A percentile compares a stretch with the other conserved stretches of the same genome.
Conservation (phyloP, 2,888 invertebrate genomes). For the Entomobrya multifasciata region DNA sequence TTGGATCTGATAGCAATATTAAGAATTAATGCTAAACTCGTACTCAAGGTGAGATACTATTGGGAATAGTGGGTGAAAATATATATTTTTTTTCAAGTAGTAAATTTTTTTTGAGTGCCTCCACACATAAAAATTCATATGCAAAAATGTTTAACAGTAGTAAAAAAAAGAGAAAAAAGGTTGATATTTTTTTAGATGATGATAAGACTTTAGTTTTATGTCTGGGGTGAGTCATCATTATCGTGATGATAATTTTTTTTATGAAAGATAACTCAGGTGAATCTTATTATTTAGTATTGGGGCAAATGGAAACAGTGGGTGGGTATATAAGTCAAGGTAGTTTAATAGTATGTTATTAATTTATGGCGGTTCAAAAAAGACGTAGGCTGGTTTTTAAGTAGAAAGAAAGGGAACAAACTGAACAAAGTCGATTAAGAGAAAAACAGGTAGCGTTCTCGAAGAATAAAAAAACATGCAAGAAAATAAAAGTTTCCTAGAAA, state of each 20-base stretch:
- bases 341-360: slow-evolving; percentile 31
- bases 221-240: slow-evolving; percentile 37
- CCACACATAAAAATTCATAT: neutral
- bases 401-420: no score
- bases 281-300: slow-evolving; percentile 9
- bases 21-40: slow-evolving; percentile 4
- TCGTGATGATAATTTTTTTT: no score
- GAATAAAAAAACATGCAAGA: no score
- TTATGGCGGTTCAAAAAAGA: neutral
- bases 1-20: slow-evolving; percentile 5
- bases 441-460: no score
- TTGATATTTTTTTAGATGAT: slow-evolving; percentile 19
- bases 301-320: slow-evolving; percentile 49
- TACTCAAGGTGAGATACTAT: slow-evolving; percentile 44
- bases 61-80: slow-evolving; percentile 49
- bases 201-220: slow-evolving; percentile 24
- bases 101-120: neutral
- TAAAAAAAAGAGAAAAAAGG: slow-evolving; percentile 30
- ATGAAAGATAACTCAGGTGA: slow-evolving; percentile 22
- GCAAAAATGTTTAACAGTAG: neutral
- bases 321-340: slow-evolving; percentile 50
- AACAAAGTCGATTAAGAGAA: no score
- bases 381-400: neutral
- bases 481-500: no score
- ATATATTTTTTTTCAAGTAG: slow-evolving; percentile 27